phyloP scores from a whole-genome alignment of 2,797 vertebrate genomes.

The Sebastes hubbsi region DNA sequence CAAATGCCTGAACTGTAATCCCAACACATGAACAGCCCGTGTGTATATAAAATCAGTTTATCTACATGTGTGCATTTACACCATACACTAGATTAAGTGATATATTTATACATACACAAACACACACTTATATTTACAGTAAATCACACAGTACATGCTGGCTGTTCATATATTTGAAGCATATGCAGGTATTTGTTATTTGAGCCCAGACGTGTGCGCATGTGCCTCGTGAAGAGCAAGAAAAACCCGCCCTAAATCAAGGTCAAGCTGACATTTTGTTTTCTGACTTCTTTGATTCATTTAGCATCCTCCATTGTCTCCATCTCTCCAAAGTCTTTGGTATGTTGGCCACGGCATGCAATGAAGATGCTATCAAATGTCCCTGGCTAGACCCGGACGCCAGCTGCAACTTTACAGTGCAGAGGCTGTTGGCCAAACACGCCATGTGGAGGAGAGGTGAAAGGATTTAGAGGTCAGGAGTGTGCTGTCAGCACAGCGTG shows the following conservation, averaged over 20 bases:
- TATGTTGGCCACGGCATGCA: conserved; percentile 18
- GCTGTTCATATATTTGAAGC: background rate
- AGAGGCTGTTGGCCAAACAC: background rate
- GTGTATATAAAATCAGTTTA: background rate
- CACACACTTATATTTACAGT: conserved; percentile 24
- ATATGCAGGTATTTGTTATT: conserved; percentile 16
- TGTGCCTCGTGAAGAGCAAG: background rate
- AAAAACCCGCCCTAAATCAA: background rate
- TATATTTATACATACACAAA: background rate
- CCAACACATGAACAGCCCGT: background rate
- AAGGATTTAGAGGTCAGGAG: conserved; percentile 34
- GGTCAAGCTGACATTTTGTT: conserved; percentile 20
- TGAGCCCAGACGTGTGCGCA: background rate
- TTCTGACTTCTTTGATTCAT: background rate
- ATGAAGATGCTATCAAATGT: conserved; percentile 39
- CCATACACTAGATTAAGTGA: background rate
- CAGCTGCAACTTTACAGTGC: conserved; percentile 46
- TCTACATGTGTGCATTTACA: background rate
- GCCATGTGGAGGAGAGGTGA: conserved; percentile 53
- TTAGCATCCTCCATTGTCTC: conserved; percentile 18
- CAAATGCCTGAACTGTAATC: background rate
- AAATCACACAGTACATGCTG: background rate
- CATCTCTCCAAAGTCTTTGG: conserved; percentile 1
- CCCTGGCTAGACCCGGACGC: conserved; percentile 15
- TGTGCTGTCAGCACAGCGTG: conserved; percentile 19